Evolutionary conservation across 2,113 vertebrate species (phyloP), one percentile per base, ranked within the genome.

Genomic region (Pedetes capensis): DNA sequence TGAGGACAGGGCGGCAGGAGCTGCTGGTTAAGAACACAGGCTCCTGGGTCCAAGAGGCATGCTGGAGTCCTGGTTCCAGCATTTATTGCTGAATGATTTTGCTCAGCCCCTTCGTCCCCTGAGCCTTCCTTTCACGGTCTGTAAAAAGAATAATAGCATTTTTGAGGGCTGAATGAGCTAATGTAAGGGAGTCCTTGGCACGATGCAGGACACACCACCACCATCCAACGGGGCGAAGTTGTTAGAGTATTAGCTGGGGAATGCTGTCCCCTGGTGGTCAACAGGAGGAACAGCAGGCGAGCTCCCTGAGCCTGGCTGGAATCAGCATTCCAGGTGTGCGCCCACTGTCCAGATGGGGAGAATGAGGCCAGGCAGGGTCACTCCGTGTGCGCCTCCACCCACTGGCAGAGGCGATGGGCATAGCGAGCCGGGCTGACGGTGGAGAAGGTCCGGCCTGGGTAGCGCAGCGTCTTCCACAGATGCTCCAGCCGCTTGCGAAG

Each of bases 341-440:
- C 84, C 86, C 82, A 16, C 18, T 11, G 53, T 88, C 92, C 59
- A 12, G 66, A 63, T 6, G 32, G 37, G 64, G 39, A 84, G 87
- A 55, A 51, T 8, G 74, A 39, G 49, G 51, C 47, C 27, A 4
- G 49, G 61, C 25, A 17, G 0, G 0, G 44, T 98, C 97, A 99
- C 59, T 98, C 97, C 17, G 98, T 98, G 93, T 99, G 99, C 5
- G 97, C 96, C 92, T 98, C 98, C 32, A 98, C 98, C 99, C 99
- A 99, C 59, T 97, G 98, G 91, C 98, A 98, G 2, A 99, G 98
- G 74, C 99, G 97, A 22, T 96, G 74, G 72, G 99, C 98, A 39
- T 99, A 99, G 3, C 59, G 91, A 42, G 98, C 91, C 0, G 99
- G 99, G 85, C 98, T 98, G 81, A 99, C 99, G 0, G 99, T 99